phyloP scores from a whole-genome alignment of 1,140 invertebrate species.

The Episyrphus balteatus region DNA sequence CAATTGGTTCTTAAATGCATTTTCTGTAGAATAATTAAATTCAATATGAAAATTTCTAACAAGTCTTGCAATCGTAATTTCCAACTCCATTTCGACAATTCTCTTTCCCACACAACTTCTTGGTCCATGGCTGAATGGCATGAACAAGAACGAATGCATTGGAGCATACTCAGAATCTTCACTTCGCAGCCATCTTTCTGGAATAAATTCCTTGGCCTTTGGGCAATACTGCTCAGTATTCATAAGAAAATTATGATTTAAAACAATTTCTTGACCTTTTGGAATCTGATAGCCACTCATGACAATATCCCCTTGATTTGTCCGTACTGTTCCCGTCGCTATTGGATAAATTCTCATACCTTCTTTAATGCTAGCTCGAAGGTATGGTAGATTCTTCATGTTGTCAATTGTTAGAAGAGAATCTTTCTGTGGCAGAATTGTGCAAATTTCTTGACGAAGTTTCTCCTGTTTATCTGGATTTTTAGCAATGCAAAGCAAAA shows the following conservation, averaged over 20 bases:
- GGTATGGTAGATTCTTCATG: slow-evolving; percentile 45
- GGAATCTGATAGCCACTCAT: slow-evolving; percentile 47
- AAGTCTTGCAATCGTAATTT: slow-evolving; percentile 48
- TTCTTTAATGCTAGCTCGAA: slow-evolving; percentile 56
- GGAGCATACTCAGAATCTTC: not conserved
- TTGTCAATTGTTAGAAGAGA: slow-evolving; percentile 41
- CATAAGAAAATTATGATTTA: slow-evolving; percentile 39
- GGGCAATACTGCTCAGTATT: slow-evolving; percentile 41
- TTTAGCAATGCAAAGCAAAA: slow-evolving; percentile 32
- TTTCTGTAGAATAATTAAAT: slow-evolving; percentile 33
- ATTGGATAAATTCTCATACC: slow-evolving; percentile 45
- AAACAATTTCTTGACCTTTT: slow-evolving; percentile 45
- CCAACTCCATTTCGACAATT: slow-evolving; percentile 58
- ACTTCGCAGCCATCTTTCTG: slow-evolving; percentile 45
- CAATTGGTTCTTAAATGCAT: slow-evolving; percentile 17
- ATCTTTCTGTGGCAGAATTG: slow-evolving; percentile 37
- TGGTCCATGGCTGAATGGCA: slow-evolving; percentile 49
- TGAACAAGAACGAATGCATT: slow-evolving; percentile 39
- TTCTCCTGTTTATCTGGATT: slow-evolving; percentile 40
- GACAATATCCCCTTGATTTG: slow-evolving; percentile 42
- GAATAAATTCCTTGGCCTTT: slow-evolving; percentile 42
- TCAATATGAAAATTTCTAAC: slow-evolving; percentile 44
- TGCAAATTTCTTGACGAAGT: slow-evolving; percentile 48
- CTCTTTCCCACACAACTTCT: slow-evolving; percentile 47
- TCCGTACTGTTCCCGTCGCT: slow-evolving; percentile 40